Base-by-base conservation (phyloP, 2,797 vertebrate species). In the Allobates femoralis region DNA sequence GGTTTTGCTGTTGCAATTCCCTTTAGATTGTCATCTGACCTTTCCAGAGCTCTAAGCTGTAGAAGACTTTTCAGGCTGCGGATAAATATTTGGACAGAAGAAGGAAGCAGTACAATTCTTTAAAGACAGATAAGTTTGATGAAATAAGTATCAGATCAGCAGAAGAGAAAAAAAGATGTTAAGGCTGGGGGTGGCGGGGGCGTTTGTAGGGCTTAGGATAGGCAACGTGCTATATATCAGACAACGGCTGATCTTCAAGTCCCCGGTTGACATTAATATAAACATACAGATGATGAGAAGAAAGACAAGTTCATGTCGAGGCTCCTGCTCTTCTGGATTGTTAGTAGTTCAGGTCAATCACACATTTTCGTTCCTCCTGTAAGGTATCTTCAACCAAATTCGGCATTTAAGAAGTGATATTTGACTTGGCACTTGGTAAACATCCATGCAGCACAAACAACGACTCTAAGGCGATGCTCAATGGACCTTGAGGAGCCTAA, bases 321-420 rank as follows among this genome's bases (percentile, higher is more conserved):
- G 26, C 50, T 50, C 5, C 28, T 37, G 34, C 14, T 58, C 30
- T 71, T 41, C 53, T 86, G 19, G 26, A 51, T 74, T 81, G 7
- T 34, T 28, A 81, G 79, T 62, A 66, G 85, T 81, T 67, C 83
- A 79, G 77, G 75, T 85, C 76, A 58, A 73, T 85, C 84, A 79
- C 18, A n/a, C 56, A 69, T 60, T 19, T 34, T n/a, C 53, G 21
- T 60, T 30, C 19, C 8, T 6, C 21, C 37, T 30, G 51, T 79
- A 41, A 71, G 41, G 60, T 21, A 55, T n/a, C 62, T 56, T 16
- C 6, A 10, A 78, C 75, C 51, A 32, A 53, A 19, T 23, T 15
- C 62, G 62, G 32, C 50, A 19, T 71, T 53, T n/a, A n/a, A 58
- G 74, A 79, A 34, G n/a, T 79, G 84, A 69, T 85, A 79, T 85